Conservation (phyloP, 2,113 vertebrate genomes). For the Amazona vittata region DNA sequence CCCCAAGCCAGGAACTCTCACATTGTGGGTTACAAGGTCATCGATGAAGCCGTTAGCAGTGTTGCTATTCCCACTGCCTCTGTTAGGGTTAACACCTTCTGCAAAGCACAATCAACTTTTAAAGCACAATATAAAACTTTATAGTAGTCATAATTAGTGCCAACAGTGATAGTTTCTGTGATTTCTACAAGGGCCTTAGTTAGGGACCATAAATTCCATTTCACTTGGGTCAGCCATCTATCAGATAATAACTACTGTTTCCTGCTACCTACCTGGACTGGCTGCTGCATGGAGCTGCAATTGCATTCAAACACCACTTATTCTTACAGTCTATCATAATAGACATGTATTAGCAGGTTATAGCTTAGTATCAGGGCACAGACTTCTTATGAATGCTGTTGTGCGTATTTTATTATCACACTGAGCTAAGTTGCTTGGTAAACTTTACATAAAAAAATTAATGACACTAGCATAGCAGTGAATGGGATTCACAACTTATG, state of each 20-base stretch:
- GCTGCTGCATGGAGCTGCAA: neutral
- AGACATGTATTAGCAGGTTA: neutral
- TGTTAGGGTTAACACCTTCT: neutral
- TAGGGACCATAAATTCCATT: neutral
- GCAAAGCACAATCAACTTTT: slow-evolving; percentile 48
- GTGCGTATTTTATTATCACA: neutral
- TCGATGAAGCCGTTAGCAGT: rapidly evolving
- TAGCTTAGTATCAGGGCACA: rapidly evolving
- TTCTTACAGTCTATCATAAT: rapidly evolving
- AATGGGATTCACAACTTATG: slow-evolving; percentile 19
- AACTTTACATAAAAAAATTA: neutral
- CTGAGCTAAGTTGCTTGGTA: neutral
- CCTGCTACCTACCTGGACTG: neutral
- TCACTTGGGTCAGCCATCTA: slow-evolving; percentile 20
- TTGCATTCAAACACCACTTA: neutral
- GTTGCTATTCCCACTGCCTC: neutral
- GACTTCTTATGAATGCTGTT: neutral
- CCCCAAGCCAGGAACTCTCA: neutral
- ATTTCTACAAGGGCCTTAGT: neutral
- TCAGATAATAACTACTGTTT: neutral
- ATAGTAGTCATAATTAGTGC: neutral
- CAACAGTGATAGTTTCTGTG: neutral
- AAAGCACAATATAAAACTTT: slow-evolving; percentile 43
- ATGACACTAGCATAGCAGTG: neutral
- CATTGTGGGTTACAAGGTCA: neutral